phyloP scores from a whole-genome alignment of 2,797 vertebrate genomes.

The Oryzias dopingdopingensis region DNA sequence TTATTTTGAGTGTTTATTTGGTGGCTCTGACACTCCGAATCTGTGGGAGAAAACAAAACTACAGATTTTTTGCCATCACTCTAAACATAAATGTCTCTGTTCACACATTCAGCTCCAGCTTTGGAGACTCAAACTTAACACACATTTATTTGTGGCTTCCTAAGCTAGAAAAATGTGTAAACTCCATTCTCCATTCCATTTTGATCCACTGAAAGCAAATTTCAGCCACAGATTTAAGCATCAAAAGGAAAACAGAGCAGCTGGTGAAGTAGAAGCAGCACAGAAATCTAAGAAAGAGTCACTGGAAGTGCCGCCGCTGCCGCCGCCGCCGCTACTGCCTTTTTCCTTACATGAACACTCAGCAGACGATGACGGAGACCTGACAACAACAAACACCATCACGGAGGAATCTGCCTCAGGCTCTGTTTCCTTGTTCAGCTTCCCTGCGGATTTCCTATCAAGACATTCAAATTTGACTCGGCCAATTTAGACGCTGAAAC shows the following conservation, averaged over 20 bases:
- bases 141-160: too few species aligned
- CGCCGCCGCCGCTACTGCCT: constrained; percentile 8
- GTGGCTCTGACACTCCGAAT: too few species aligned
- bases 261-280: constrained; percentile 49
- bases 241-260: constrained; percentile 45
- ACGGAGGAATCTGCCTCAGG: constrained; percentile 40
- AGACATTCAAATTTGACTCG: constrained; percentile 39
- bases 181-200: constrained; percentile 5
- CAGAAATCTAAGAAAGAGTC: constrained; percentile 41
- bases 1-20: too few species aligned
- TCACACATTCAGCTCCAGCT: too few species aligned
- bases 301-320: constrained; percentile 15
- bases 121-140: too few species aligned
- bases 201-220: too few species aligned
- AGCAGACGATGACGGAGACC: constrained; percentile 29
- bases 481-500: constrained; percentile 49
- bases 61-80: too few species aligned
- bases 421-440: constrained; percentile 31
- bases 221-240: too few species aligned
- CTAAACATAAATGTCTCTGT: too few species aligned
- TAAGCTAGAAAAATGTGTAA: neutral
- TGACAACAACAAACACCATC: constrained; percentile 53
- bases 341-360: constrained; percentile 26
- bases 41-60: too few species aligned
- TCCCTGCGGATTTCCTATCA: constrained; percentile 45